These are phyloP conservation scores for Drosophila watanabei DNA, from an alignment of 1,140 invertebrate genomes.

Conservation along the genomic window DNA sequence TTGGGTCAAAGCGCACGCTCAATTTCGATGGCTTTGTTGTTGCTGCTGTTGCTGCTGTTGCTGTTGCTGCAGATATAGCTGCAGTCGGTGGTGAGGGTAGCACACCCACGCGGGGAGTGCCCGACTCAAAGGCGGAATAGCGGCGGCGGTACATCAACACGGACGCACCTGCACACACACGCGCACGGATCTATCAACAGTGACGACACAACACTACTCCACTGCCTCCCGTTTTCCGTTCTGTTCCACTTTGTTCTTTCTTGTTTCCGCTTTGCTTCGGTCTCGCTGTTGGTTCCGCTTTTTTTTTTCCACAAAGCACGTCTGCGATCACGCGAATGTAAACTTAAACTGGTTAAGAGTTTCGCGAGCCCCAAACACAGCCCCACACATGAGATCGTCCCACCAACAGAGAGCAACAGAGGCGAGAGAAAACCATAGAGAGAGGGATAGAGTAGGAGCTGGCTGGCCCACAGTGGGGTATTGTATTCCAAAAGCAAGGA, in stretches of 20 bases:
- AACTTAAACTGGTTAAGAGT: conserved; percentile 79
- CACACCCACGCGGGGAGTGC: conserved; percentile 75
- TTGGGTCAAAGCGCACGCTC: conserved; percentile 78
- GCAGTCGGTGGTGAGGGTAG: conserved; percentile 46
- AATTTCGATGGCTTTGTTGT: conserved; percentile 51
- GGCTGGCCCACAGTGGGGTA: conserved; percentile 10
- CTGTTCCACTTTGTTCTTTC: conserved; percentile 9
- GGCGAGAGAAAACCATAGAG: conserved; percentile 5
- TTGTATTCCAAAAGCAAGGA: neutral
- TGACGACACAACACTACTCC: conserved; percentile 31
- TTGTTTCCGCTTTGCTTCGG: conserved; percentile 21
- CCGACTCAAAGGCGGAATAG: conserved; percentile 77
- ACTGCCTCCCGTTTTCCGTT: conserved; percentile 26
- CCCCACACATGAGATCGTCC: conserved; percentile 58
- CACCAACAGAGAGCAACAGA: conserved; percentile 6
- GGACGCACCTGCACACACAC: conserved; percentile 39
- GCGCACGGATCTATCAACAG: conserved; percentile 31
- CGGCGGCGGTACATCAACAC: conserved; percentile 79
- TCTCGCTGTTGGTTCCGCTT: conserved; percentile 8
- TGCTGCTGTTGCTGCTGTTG: conserved; percentile 51
- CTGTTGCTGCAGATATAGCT: conserved; percentile 34
- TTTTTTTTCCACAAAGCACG: conserved; percentile 59
- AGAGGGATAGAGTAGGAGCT: conserved; percentile 5
- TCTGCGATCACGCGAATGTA: conserved; percentile 72
- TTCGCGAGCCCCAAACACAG: conserved; percentile 52